Conservation (phyloP, 2,113 vertebrate genomes). For the Lepus americanus region DNA sequence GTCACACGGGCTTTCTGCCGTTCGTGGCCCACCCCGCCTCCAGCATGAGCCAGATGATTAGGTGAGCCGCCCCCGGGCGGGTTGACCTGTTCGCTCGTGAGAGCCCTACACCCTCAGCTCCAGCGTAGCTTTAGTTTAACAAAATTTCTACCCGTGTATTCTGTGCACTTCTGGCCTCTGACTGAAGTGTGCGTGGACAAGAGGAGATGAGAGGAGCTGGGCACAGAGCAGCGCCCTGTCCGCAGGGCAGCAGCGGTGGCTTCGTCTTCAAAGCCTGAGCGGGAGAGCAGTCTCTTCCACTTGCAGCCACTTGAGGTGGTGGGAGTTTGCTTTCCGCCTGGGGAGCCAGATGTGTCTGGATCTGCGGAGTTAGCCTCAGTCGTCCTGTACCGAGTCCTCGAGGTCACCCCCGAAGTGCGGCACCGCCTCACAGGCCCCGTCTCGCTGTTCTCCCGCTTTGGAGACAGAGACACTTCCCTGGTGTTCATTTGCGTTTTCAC, state of each 20-base stretch:
- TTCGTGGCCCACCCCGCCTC: slow-evolving; percentile 94
- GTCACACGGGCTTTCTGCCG: slow-evolving; percentile 97
- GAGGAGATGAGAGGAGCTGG: not conserved
- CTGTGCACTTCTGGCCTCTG: not conserved
- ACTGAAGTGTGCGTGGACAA: not conserved
- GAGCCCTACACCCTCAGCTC: not conserved
- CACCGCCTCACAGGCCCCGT: not conserved
- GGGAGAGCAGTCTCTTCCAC: not conserved
- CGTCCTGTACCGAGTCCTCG: not conserved
- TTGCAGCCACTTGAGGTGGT: not conserved
- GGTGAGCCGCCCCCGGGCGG: slow-evolving; percentile 86
- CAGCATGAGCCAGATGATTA: slow-evolving; percentile 94
- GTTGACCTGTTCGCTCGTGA: not conserved
- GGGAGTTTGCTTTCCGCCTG: not conserved
- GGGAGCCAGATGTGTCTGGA: not conserved
- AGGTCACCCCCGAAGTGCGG: not conserved
- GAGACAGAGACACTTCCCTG: not conserved
- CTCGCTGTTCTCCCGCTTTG: not conserved
- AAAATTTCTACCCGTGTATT: not conserved
- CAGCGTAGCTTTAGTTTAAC: not conserved
- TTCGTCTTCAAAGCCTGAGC: not conserved
- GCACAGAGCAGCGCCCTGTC: not conserved
- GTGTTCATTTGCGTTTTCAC: not conserved
- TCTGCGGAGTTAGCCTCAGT: not conserved
- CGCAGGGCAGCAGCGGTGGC: not conserved